phyloP scores from a whole-genome alignment of 2,888 invertebrate species.

The Plagodis dolabraria region DNA sequence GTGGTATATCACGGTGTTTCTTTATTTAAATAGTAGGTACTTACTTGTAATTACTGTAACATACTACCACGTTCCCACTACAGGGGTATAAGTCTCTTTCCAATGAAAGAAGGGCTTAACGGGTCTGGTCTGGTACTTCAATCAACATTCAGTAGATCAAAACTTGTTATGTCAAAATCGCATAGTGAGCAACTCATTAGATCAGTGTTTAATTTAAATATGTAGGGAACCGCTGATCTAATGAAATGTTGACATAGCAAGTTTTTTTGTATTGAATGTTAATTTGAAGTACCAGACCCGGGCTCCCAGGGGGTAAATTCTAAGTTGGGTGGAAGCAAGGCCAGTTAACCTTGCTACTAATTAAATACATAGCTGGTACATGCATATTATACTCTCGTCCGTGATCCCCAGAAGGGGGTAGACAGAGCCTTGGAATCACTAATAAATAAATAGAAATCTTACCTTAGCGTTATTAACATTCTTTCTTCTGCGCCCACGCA shows the following conservation, averaged over 20 bases:
- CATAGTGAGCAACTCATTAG: conserved; percentile 18
- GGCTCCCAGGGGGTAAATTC: conserved; percentile 18
- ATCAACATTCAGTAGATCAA: conserved; percentile 19
- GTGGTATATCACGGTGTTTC: conserved; percentile 18
- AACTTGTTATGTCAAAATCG: conserved; percentile 18
- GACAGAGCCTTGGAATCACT: conserved; percentile 12
- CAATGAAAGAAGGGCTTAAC: conserved; percentile 16
- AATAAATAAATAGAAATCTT: conserved; percentile 10
- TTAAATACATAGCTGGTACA: conserved; percentile 7
- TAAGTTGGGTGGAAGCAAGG: conserved; percentile 17
- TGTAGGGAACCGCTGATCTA: conserved; percentile 17
- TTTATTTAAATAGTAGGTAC: conserved; percentile 14
- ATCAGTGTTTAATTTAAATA: conserved; percentile 18
- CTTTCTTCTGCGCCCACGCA: conserved; percentile 20
- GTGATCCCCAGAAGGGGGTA: conserved; percentile 8
- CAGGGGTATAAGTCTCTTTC: conserved; percentile 15
- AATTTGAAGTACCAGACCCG: conserved; percentile 9
- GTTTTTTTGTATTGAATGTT: conserved; percentile 1
- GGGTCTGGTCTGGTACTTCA: conserved; percentile 16
- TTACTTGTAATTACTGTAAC: conserved; percentile 18
- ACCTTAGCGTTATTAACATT: conserved; percentile 17
- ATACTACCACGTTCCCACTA: conserved; percentile 19
- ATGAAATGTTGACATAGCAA: conserved; percentile 16
- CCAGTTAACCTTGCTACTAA: conserved; percentile 9
- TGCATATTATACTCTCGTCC: conserved; percentile 10